A percentile compares a stretch with the other conserved stretches of the same genome.
These are phyloP conservation scores for Lagodon rhomboides DNA, from an alignment of 2,797 vertebrate genomes.

Conservation along the genomic window DNA sequence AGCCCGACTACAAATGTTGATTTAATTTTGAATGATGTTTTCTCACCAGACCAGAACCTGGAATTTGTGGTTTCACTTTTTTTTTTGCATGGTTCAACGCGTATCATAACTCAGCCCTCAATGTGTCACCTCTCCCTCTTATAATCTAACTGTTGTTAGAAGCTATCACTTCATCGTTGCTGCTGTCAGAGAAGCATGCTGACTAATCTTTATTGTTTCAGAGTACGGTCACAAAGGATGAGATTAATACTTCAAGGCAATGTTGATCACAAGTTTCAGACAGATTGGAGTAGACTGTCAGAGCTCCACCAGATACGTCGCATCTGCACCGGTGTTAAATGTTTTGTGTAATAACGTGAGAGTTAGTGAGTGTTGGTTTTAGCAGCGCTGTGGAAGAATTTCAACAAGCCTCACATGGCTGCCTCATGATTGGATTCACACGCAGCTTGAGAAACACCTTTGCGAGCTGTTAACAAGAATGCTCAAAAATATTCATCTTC, in stretches of 20 bases:
- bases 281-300: conserved; percentile 22
- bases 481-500: conserved; percentile 45
- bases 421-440: conserved; percentile 58
- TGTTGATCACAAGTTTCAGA: conserved; percentile 47
- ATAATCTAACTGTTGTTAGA: conserved; percentile 66
- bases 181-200: conserved; percentile 55
- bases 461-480: conserved; percentile 34
- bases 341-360: conserved; percentile 23
- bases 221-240: conserved; percentile 55
- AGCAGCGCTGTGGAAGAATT: conserved; percentile 26
- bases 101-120: conserved; percentile 12
- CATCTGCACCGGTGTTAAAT: conserved; percentile 11
- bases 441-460: conserved; percentile 58
- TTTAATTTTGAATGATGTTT: neutral
- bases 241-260: conserved; percentile 55
- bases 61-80: neutral
- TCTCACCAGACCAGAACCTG: too few relatives aligned
- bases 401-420: conserved; percentile 38
- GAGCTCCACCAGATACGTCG: conserved; percentile 46
- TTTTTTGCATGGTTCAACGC: conserved; percentile 1
- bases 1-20: neutral
- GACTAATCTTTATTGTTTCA: conserved; percentile 66
- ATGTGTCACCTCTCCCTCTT: conserved; percentile 30
- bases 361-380: conserved; percentile 13
- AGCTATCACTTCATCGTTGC: conserved; percentile 30